A percentile compares a stretch with the other conserved stretches of the same genome.
Conservation (phyloP, 92 coral and sea anemone genomes). For the Diadumene lineata region DNA sequence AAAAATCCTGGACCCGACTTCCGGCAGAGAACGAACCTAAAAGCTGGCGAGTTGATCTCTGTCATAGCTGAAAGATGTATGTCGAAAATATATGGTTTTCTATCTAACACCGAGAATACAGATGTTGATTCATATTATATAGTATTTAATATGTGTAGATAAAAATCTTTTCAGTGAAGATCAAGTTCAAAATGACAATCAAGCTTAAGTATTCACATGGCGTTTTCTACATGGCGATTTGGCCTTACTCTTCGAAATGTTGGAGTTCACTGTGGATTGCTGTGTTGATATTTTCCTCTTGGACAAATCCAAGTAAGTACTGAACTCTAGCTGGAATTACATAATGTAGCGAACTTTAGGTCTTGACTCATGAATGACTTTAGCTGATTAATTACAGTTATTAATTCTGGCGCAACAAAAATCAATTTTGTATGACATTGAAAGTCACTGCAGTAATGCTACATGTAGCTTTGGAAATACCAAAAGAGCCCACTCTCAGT, state of each 20-base stretch:
- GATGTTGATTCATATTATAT: not conserved
- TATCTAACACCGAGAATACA: not conserved
- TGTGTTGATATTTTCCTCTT: slow-evolving; percentile 10
- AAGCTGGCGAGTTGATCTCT: slow-evolving; percentile 15
- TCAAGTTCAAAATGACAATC: slow-evolving; percentile 3
- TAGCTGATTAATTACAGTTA: not conserved
- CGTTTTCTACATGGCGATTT: slow-evolving; percentile 26
- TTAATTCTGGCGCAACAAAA: too few species aligned
- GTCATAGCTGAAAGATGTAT: slow-evolving; percentile 23
- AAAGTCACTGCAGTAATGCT: too few species aligned
- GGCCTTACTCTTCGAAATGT: slow-evolving; percentile 8
- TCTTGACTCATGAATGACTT: not conserved
- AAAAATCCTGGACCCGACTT: slow-evolving; percentile 34
- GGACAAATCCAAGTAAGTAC: slow-evolving; percentile 2
- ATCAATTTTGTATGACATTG: too few species aligned
- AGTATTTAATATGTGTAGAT: slow-evolving; percentile 17
- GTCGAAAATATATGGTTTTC: not conserved
- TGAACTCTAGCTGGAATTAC: not conserved
- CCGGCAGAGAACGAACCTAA: slow-evolving; percentile 9
- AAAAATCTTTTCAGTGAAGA: slow-evolving; percentile 1
- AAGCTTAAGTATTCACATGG: not conserved
- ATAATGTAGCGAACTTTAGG: not conserved
- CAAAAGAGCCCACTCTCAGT: too few species aligned
- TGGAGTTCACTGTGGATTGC: not conserved
- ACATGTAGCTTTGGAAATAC: too few species aligned